A percentile compares a stretch with the other conserved stretches of the same genome.
Conservation (phyloP, 35 echinoderm and acorn worm species). For the Apostichopus parvimensis region DNA sequence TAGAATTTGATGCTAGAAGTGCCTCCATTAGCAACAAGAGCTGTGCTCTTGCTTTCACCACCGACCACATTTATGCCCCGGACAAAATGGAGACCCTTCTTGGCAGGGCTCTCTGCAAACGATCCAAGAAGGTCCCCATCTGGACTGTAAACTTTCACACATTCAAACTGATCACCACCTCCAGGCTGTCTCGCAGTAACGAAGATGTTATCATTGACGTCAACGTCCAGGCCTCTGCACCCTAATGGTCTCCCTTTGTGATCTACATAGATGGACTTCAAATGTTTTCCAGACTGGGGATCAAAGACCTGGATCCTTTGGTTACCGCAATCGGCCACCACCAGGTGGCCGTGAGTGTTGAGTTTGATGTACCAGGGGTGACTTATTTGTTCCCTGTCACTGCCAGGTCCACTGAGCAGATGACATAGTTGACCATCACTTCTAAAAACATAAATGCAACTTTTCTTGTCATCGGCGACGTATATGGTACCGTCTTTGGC, state of each 20-base stretch:
- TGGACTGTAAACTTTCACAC: slow-evolving; percentile 61
- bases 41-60: slow-evolving; percentile 19
- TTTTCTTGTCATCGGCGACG: slow-evolving; percentile 56
- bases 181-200: slow-evolving; percentile 53
- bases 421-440: slow-evolving; percentile 26
- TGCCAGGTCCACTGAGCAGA: slow-evolving; percentile 49
- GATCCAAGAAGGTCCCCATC: slow-evolving; percentile 42
- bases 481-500: slow-evolving; percentile 54
- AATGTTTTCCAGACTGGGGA: slow-evolving; percentile 11
- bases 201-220: slow-evolving; percentile 63
- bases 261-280: slow-evolving; percentile 58
- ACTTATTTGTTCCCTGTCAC: slow-evolving; percentile 20
- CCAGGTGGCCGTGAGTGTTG: slow-evolving; percentile 52
- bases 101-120: slow-evolving; percentile 54
- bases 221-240: slow-evolving; percentile 58
- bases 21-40: slow-evolving; percentile 55
- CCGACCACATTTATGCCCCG: slow-evolving; percentile 41
- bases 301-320: slow-evolving; percentile 61
- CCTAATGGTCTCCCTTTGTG: slow-evolving; percentile 53
- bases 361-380: slow-evolving; percentile 62
- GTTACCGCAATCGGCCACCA: slow-evolving; percentile 57
- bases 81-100: slow-evolving; percentile 59
- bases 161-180: slow-evolving; percentile 29
- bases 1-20: slow-evolving; percentile 26
- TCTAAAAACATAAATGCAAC: slow-evolving; percentile 58